A percentile compares a stretch with the other conserved stretches of the same genome.
Conservation (phyloP, 2,113 vertebrate species). For the Spilogale gracilis region DNA sequence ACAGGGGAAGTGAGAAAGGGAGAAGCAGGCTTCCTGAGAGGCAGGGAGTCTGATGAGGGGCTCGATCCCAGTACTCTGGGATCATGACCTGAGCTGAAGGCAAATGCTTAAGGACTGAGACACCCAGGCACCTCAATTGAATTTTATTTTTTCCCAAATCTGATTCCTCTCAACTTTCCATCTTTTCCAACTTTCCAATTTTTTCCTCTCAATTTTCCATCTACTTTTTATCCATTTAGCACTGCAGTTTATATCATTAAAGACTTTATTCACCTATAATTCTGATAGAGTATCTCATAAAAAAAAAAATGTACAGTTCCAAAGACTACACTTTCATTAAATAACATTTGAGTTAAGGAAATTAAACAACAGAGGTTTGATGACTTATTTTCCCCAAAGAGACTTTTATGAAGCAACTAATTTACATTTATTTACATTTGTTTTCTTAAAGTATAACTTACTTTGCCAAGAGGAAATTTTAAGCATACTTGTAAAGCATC, state of each 20-base stretch:
- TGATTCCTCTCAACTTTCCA: background rate
- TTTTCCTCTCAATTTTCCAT: background rate
- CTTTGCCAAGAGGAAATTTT: background rate
- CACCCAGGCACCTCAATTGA: too few relatives aligned
- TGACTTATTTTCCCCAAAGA: background rate
- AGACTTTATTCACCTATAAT: background rate
- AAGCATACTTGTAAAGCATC: slow-evolving; percentile 67
- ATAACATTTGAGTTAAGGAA: slow-evolving; percentile 36
- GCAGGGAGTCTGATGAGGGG: too few relatives aligned
- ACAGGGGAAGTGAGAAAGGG: too few relatives aligned
- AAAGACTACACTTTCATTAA: slow-evolving; percentile 31
- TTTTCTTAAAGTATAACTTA: slow-evolving; percentile 63
- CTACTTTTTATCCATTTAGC: slow-evolving; percentile 15
- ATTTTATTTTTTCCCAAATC: background rate
- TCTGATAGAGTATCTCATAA: slow-evolving; percentile 14
- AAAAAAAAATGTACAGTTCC: slow-evolving; percentile 37
- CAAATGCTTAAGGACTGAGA: too few relatives aligned
- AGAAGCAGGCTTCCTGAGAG: too few relatives aligned
- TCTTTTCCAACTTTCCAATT: too few relatives aligned
- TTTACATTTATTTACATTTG: slow-evolving; percentile 57
- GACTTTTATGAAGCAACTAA: slow-evolving; percentile 62
- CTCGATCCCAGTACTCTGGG: too few relatives aligned
- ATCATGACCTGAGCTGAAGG: too few relatives aligned
- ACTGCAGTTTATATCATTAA: background rate
- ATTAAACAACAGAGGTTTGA: background rate